Percentiles rank a stretch among this genome's conserved stretches.
Evolutionary conservation across 1,140 invertebrate genomes (phyloP).

Genomic region (Drosophila micromelanica): DNA sequence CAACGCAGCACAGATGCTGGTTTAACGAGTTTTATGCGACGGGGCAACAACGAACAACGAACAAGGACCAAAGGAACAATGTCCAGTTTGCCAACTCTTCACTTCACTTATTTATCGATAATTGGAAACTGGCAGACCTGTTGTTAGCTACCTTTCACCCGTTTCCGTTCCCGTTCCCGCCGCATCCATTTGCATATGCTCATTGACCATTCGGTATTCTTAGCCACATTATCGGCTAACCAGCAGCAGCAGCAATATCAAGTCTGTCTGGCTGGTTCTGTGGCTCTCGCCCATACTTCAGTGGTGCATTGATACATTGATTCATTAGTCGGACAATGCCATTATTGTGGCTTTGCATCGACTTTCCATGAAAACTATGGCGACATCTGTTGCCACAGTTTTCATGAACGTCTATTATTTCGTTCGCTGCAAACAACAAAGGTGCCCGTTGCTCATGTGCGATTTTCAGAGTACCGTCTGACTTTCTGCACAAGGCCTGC

Average conservation of each 20-base stretch:
- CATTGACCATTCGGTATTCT: slow-evolving; percentile 58
- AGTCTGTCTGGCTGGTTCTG: background rate
- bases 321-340: slow-evolving; percentile 62
- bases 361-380: background rate
- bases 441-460: slow-evolving; percentile 13
- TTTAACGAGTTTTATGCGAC: slow-evolving; percentile 64
- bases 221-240: slow-evolving; percentile 58
- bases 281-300: background rate
- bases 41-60: background rate
- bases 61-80: slow-evolving; percentile 3
- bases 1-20: slow-evolving; percentile 37
- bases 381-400: slow-evolving; percentile 15
- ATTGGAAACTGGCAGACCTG: slow-evolving; percentile 62
- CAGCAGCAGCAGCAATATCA: background rate
- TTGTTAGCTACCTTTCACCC: slow-evolving; percentile 6
- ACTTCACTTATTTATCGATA: slow-evolving; percentile 77
- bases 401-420: slow-evolving; percentile 45
- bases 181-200: slow-evolving; percentile 26
- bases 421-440: slow-evolving; percentile 55
- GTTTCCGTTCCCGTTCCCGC: too few relatives aligned
- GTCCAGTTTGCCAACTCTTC: slow-evolving; percentile 60
- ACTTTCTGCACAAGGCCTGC: slow-evolving; percentile 43
- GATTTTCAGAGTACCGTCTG: background rate
- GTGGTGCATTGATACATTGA: slow-evolving; percentile 48
- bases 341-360: slow-evolving; percentile 46